Base-by-base conservation (phyloP, 2,888 invertebrate species). In the Cheilosia grossa region DNA sequence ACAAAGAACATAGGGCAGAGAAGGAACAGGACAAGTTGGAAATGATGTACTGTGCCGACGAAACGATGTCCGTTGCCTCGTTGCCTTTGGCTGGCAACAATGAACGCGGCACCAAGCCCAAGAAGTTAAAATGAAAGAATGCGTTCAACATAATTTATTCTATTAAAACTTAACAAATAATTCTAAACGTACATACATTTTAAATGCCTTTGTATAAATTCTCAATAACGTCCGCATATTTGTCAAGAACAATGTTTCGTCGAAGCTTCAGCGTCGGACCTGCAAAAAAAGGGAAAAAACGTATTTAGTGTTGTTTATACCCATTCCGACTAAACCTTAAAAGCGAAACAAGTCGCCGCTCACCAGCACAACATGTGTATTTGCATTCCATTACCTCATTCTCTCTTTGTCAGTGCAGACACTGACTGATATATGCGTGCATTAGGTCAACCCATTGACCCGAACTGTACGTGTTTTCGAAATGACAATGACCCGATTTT, bases 201-300 rank as follows among this genome's bases (percentile, higher is more conserved):
- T 49, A 53, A 30, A n/a, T 30, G 5, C 13, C 24, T 24, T n/a
- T 70, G 27, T 87, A 87, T 2, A 87, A 63, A 0, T 94, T 93
- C 89, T 96, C 95, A 89, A 97, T 96, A 87, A 95, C 92, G 88
- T 95, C 94, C 85, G 93, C 93, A 92, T 98, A 98, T 92, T 96
- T 97, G 81, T 95, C 93, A 82, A 93, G 92, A 1, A 98, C 95
- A 58, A 96, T 93, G 87, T 94, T 95, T 87, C 98, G 94, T 89
- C 95, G 96, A 59, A 97, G 92, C 92, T 98, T 98, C 90, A 98
- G 93, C 66, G 98, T 98, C 74, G 98, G 98, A 64, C 97, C 96
- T 88, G 66, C n/a, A 86, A 87, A 10, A 17, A 3, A 66, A 4
- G 42, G 27, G 54, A 1, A 44, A 33, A 13, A 7, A 40, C 24